Evolutionary conservation across 2,888 invertebrate species (phyloP).

Genomic region (Parnassius smintheus): DNA sequence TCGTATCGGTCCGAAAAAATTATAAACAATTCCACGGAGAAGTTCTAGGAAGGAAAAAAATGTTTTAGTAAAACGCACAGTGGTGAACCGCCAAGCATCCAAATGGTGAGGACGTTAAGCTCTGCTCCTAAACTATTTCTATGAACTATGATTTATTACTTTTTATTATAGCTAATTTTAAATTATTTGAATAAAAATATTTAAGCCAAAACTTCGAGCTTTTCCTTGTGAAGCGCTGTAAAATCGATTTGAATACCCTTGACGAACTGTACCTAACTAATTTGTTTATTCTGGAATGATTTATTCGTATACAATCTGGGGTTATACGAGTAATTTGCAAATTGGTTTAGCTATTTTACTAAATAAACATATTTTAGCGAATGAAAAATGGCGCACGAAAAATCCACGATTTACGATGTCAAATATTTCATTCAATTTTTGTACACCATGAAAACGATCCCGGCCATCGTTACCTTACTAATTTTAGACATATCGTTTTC

Average conservation of each 20-base stretch:
- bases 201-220: no score
- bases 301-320: constrained; percentile 8
- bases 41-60: no score
- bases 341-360: constrained; percentile 32
- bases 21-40: no score
- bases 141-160: no score
- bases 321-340: neutral
- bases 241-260: constrained; percentile 1
- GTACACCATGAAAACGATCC: constrained; percentile 16
- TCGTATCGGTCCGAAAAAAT: no score
- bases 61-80: no score
- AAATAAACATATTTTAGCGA: constrained; percentile 35
- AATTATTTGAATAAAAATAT: no score
- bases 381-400: constrained; percentile 25
- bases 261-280: constrained; percentile 2
- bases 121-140: no score
- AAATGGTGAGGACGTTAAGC: no score
- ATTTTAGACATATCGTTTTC: constrained; percentile 36
- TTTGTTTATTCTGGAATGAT: constrained; percentile 19
- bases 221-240: no score
- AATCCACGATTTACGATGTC: neutral
- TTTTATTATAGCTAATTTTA: no score
- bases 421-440: constrained; percentile 18
- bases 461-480: constrained; percentile 24
- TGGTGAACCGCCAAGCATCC: no score